Evolutionary conservation across 2,797 vertebrate species (phyloP).

Genomic region (Lemur catta): DNA sequence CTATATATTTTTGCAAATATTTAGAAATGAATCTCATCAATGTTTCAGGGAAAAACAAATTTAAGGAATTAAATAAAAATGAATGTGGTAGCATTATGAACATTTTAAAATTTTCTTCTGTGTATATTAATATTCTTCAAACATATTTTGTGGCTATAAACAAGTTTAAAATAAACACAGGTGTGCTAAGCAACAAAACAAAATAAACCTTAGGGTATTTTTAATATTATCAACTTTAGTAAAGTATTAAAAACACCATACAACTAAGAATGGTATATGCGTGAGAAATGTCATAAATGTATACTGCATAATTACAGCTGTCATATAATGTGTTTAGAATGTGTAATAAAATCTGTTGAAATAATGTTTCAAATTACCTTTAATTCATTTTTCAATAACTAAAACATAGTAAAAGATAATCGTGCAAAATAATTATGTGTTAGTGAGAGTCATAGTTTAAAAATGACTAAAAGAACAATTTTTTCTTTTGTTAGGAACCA

Average conservation of each 20-base stretch:
- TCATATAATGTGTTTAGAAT: background rate
- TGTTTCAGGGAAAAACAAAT: background rate
- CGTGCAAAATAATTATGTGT: background rate
- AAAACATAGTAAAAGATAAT: background rate
- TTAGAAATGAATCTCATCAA: background rate
- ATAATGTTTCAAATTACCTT: conserved; percentile 6
- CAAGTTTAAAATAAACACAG: background rate
- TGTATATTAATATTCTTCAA: background rate
- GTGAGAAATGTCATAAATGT: background rate
- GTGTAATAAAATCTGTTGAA: background rate
- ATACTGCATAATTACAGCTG: background rate
- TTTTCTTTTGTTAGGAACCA: background rate
- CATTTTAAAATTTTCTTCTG: background rate
- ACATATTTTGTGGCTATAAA: background rate
- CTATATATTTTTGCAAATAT: background rate
- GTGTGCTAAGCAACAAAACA: background rate
- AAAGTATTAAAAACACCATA: background rate
- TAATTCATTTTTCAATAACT: background rate
- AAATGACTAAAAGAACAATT: background rate
- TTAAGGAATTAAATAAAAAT: background rate
- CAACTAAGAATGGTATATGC: background rate
- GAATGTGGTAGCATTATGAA: background rate
- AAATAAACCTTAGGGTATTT: background rate
- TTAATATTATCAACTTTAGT: background rate
- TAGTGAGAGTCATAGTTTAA: background rate